These are phyloP conservation scores for Drosophila helvetica DNA, from an alignment of 2,888 invertebrate genomes.

Conservation along the genomic window DNA sequence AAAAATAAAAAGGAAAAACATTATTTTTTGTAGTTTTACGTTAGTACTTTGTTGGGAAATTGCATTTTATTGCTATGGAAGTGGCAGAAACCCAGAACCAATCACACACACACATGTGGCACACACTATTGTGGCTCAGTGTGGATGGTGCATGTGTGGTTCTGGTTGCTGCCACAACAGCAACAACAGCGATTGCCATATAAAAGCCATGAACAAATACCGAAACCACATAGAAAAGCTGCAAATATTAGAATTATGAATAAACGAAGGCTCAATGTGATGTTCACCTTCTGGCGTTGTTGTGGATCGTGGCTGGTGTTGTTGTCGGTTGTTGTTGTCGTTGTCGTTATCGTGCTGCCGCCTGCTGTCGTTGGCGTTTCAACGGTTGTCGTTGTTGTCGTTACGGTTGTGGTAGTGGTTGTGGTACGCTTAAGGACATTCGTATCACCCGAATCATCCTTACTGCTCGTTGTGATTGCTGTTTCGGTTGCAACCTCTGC, in stretches of 20 bases:
- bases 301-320: conserved; percentile 48
- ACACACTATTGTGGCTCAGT: conserved; percentile 33
- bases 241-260: conserved; percentile 82
- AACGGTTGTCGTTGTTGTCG: conserved; percentile 75
- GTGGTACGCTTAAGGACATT: conserved; percentile 72
- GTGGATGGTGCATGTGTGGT: conserved; percentile 44
- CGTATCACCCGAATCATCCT: conserved; percentile 63
- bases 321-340: conserved; percentile 46
- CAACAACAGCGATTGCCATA: conserved; percentile 73
- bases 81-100: conserved; percentile 23
- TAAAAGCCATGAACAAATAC: conserved; percentile 84
- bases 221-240: conserved; percentile 84
- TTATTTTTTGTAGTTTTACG: conserved; percentile 31
- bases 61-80: conserved; percentile 36
- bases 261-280: conserved; percentile 83
- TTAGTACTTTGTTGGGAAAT: conserved; percentile 30
- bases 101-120: conserved; percentile 21
- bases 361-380: conserved; percentile 64
- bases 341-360: conserved; percentile 52
- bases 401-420: conserved; percentile 77
- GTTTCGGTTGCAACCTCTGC: conserved; percentile 28
- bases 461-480: conserved; percentile 40
- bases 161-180: conserved; percentile 56
- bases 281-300: conserved; percentile 83
- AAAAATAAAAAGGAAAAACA: conserved; percentile 35